phyloP scores from a whole-genome alignment of 1,140 invertebrate genomes.

The Drosophila repletoides region DNA sequence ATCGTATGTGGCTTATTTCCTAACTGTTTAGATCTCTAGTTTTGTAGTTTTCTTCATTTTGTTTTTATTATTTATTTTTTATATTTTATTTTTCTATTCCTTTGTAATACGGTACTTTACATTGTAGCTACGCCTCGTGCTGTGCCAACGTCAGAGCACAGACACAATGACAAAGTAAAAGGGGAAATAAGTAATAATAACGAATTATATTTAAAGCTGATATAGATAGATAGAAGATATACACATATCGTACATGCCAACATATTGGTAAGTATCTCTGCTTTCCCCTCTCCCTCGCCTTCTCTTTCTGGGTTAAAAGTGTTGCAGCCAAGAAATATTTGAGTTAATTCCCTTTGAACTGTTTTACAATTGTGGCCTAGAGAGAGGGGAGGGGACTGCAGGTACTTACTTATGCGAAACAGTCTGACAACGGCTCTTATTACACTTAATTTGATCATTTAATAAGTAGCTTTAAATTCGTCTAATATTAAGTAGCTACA shows the following conservation, averaged over 20 bases:
- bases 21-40: slow-evolving; percentile 60
- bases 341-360: not conserved
- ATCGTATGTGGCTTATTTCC: slow-evolving; percentile 6
- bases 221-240: slow-evolving; percentile 41
- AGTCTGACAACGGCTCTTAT: slow-evolving; percentile 30
- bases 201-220: slow-evolving; percentile 41
- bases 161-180: slow-evolving; percentile 43
- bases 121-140: slow-evolving; percentile 74
- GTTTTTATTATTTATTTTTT: slow-evolving; percentile 24
- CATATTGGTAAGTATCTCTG: slow-evolving; percentile 15
- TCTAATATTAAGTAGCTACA: slow-evolving; percentile 71
- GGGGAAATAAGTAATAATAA: slow-evolving; percentile 42
- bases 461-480: slow-evolving; percentile 63
- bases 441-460: not conserved
- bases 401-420: slow-evolving; percentile 20
- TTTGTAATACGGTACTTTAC: slow-evolving; percentile 77
- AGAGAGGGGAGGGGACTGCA: too few species aligned
- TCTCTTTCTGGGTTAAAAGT: too few species aligned
- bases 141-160: slow-evolving; percentile 34
- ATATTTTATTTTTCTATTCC: too few species aligned
- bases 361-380: not conserved
- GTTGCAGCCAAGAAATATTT: too few species aligned
- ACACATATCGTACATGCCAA: slow-evolving; percentile 48
- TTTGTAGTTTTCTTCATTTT: slow-evolving; percentile 52
- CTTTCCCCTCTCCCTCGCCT: too few species aligned